Percentiles rank a stretch among this genome's conserved stretches.
phyloP scores from a whole-genome alignment of 2,888 invertebrate genomes.

The Neria commutata region DNA sequence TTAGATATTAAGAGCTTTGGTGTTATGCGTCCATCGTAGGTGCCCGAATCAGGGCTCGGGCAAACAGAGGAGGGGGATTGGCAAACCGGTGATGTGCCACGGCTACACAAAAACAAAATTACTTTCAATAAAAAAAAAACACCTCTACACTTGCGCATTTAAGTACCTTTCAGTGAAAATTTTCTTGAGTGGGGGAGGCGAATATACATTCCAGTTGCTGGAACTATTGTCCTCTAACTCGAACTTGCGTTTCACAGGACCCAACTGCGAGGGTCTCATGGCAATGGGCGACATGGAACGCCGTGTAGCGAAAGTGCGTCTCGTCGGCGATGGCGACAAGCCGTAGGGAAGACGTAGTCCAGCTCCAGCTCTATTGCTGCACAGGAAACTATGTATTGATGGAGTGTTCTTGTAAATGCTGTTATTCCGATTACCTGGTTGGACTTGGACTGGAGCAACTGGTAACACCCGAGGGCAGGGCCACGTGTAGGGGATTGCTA shows the following conservation, averaged over 20 bases:
- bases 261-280: constrained; percentile 76
- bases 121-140: no score
- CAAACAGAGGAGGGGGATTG: constrained; percentile 62
- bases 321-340: constrained; percentile 83
- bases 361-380: background rate
- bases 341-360: constrained; percentile 62
- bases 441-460: constrained; percentile 70
- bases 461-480: constrained; percentile 61
- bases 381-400: constrained; percentile 5
- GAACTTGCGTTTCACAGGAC: constrained; percentile 67
- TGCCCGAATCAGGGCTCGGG: constrained; percentile 61
- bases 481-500: constrained; percentile 63
- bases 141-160: background rate
- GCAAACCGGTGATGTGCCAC: constrained; percentile 60
- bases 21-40: constrained; percentile 61
- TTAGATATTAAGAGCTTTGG: constrained; percentile 61
- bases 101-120: constrained; percentile 39
- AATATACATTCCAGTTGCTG: constrained; percentile 58
- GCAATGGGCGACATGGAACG: constrained; percentile 89
- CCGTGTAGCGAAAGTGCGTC: constrained; percentile 79
- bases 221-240: constrained; percentile 55
- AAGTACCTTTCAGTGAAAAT: constrained; percentile 58
- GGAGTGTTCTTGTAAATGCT: constrained; percentile 17
- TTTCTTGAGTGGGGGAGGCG: constrained; percentile 61
- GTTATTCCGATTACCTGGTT: constrained; percentile 62